Percentiles rank a stretch among this genome's conserved stretches.
These are phyloP conservation scores for Ctenosaura bakeri DNA, from an alignment of 2,797 vertebrate species.

Conservation along the genomic window DNA sequence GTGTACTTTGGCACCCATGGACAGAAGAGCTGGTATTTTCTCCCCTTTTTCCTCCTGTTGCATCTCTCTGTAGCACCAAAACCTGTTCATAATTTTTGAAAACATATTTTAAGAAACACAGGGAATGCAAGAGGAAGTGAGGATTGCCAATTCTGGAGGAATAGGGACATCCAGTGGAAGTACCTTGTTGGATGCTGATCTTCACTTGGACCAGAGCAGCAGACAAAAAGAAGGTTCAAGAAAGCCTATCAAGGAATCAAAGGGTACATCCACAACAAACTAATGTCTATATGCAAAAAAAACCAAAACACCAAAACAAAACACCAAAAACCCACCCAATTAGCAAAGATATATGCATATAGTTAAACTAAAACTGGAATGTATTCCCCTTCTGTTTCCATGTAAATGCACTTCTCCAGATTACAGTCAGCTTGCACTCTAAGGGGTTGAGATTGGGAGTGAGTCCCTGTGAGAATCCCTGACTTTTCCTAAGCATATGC, in stretches of 20 bases:
- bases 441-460: not conserved
- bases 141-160: too few species aligned
- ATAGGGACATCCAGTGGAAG: too few species aligned
- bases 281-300: not conserved
- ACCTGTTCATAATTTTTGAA: too few species aligned
- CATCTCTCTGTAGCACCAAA: too few species aligned
- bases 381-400: not conserved
- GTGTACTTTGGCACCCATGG: too few species aligned
- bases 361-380: not conserved
- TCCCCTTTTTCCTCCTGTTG: too few species aligned
- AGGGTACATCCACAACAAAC: not conserved
- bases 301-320: too few species aligned
- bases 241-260: too few species aligned
- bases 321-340: not conserved
- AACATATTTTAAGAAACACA: not conserved
- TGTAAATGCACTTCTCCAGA: not conserved
- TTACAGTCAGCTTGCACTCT: not conserved
- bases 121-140: not conserved
- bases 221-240: not conserved
- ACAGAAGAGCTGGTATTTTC: too few species aligned
- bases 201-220: not conserved
- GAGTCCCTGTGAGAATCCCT: not conserved
- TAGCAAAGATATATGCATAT: not conserved
- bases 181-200: too few species aligned
- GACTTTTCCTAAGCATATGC: not conserved